Percentiles rank a stretch among this genome's conserved stretches.
phyloP scores from a whole-genome alignment of 2,888 invertebrate genomes.

The Vesta saturnalis region DNA sequence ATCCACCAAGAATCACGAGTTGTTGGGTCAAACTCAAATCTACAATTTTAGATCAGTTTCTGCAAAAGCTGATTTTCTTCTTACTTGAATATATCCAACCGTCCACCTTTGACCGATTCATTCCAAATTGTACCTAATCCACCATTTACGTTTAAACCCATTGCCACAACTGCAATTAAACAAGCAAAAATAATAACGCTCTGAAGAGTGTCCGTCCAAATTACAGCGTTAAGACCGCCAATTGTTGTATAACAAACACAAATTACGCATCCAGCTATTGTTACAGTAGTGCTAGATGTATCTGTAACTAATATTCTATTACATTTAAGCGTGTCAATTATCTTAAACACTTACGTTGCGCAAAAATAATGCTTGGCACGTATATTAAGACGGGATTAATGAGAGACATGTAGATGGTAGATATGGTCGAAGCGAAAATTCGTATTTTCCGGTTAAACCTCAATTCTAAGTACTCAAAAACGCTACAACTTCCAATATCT shows the following conservation, averaged over 20 bases:
- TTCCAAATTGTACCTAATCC: slow-evolving; percentile 69
- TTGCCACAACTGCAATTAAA: neutral
- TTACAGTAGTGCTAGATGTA: slow-evolving; percentile 71
- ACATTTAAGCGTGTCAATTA: neutral
- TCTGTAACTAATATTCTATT: slow-evolving; percentile 4
- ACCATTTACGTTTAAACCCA: slow-evolving; percentile 52
- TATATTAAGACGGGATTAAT: slow-evolving; percentile 74
- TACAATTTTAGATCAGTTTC: neutral
- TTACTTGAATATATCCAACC: slow-evolving; percentile 43
- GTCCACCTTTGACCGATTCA: slow-evolving; percentile 52
- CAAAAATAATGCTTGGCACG: slow-evolving; percentile 74
- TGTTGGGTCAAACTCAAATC: slow-evolving; percentile 49
- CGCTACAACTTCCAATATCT: slow-evolving; percentile 74
- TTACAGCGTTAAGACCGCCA: slow-evolving; percentile 74
- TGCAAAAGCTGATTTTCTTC: neutral
- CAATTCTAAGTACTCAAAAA: slow-evolving; percentile 74
- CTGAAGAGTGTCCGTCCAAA: slow-evolving; percentile 71
- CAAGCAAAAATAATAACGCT: neutral
- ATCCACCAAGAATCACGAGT: slow-evolving; percentile 70
- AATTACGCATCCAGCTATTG: slow-evolving; percentile 73
- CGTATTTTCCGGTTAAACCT: slow-evolving; percentile 70
- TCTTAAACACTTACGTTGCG: slow-evolving; percentile 68
- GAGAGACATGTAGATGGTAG: slow-evolving; percentile 68
- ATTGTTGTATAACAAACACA: slow-evolving; percentile 82
- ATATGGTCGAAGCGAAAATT: slow-evolving; percentile 69